Evolutionary conservation across 2,888 invertebrate species (phyloP).

Genomic region (Trypoxylon attenuatum): DNA sequence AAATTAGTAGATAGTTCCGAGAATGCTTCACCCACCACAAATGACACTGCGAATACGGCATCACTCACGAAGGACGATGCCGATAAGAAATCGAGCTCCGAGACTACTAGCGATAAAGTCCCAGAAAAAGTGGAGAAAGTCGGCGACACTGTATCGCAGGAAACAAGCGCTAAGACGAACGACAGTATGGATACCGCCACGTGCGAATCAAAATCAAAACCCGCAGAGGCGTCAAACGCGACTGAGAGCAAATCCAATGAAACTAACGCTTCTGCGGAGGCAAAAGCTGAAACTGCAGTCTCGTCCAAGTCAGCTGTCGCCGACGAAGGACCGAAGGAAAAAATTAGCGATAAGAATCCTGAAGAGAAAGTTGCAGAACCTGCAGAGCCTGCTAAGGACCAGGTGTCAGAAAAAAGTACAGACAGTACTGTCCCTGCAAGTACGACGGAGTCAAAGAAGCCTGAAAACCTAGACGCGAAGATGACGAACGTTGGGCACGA

Average conservation of each 20-base stretch:
- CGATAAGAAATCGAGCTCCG: conserved; percentile 24
- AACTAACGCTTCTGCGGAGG: conserved; percentile 23
- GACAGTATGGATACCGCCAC: conserved; percentile 25
- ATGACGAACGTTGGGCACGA: too few relatives aligned
- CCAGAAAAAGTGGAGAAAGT: conserved; percentile 32
- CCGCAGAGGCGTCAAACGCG: conserved; percentile 7
- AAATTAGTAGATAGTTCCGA: conserved; percentile 26
- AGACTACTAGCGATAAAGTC: conserved; percentile 30
- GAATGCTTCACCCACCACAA: conserved; percentile 10
- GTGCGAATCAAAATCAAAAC: conserved; percentile 35
- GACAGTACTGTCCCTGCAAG: conserved; percentile 21
- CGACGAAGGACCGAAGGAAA: conserved; percentile 18
- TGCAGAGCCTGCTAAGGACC: conserved; percentile 21
- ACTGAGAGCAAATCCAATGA: conserved; percentile 40
- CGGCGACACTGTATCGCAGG: too few relatives aligned
- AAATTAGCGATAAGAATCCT: conserved; percentile 21
- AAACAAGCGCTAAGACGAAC: too few relatives aligned
- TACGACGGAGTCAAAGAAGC: conserved; percentile 22
- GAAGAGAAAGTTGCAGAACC: conserved; percentile 37
- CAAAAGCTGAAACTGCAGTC: conserved; percentile 26
- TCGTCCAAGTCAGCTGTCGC: conserved; percentile 35
- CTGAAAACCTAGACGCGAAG: too few relatives aligned
- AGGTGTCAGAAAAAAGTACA: conserved; percentile 34
- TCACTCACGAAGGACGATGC: conserved; percentile 20
- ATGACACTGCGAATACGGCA: conserved; percentile 16